Evolutionary conservation across 1,140 invertebrate species (phyloP), one percentile per base, ranked within the genome.

Genomic region (Aphelinus atriplicis): DNA sequence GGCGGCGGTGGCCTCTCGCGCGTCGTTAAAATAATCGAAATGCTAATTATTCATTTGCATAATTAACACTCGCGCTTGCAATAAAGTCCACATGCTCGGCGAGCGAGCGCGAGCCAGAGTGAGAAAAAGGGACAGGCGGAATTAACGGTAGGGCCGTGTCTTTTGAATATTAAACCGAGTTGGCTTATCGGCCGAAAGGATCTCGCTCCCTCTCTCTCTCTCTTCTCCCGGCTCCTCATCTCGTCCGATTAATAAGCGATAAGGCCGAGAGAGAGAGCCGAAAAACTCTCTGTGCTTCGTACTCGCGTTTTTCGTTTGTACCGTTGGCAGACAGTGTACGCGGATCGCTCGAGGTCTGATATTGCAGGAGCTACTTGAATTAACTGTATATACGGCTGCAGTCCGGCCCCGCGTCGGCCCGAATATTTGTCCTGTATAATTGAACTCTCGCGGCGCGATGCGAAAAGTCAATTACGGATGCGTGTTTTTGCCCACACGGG

Each of bases 41-140:
- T 82, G 84, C 79, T 85, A 86, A 86, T 87, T 83, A 83, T 83
- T 85, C 81, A 82, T 84, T 83, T 83, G 82, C 83, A 84, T 84
- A 86, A 84, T 85, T 84, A 85, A 85, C 83, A 80, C 79, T 78
- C 71, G 80, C 77, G 79, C 71, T 69, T 66, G 81, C 79, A 80
- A 83, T 82, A 78, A 84, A 84, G 78, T 80, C 69, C 76, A 77
- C 77, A 75, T 66, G 78, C 63, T 66, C 72, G 76, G 74, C 73
- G 77, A 81, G 51, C 72, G 79, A 68, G 76, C 26, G 0, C 26
- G 51, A 64, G 56, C 45, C 1, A 47, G 45, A 56, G 70, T 42
- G 43, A 50, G 9, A 47, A 47, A 46, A 48, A 43, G 62, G 53
- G 45, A 76, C 72, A 76, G 69, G 78, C 26, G 79, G 84, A 80